Conservation (phyloP, 2,113 vertebrate genomes). For the Poicephalus gulielmi region DNA sequence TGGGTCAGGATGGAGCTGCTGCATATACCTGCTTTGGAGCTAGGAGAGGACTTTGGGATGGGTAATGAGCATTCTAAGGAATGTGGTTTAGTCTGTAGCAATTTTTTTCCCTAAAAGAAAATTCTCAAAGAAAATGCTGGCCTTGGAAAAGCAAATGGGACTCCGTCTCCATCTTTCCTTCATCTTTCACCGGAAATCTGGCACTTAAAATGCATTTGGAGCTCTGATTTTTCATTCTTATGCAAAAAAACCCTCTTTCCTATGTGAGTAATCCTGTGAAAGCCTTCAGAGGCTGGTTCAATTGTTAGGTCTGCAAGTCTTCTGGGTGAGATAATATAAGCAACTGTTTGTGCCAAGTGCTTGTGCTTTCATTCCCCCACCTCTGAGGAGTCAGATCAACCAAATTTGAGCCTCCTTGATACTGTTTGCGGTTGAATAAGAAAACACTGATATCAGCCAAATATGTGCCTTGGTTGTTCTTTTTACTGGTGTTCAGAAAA, state of each 20-base stretch:
- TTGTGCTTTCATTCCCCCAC: not conserved
- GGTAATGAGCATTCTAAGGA: not conserved
- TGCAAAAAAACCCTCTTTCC: not conserved
- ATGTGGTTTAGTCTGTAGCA: not conserved
- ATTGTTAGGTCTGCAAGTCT: not conserved
- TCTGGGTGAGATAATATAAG: not conserved
- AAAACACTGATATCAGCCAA: not conserved
- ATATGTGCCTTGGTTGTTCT: not conserved
- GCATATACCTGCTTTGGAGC: not conserved
- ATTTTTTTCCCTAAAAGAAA: not conserved
- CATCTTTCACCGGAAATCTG: not conserved
- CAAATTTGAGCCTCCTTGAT: constrained; percentile 6
- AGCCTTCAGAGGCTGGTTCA: not conserved
- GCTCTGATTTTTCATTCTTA: not conserved
- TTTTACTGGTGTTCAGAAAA: not conserved
- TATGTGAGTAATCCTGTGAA: not conserved
- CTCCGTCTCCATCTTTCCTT: not conserved
- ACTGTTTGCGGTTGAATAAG: constrained; percentile 15
- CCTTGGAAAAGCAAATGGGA: not conserved
- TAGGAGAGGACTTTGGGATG: not conserved
- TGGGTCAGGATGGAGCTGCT: not conserved
- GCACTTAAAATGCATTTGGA: not conserved
- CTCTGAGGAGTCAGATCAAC: constrained; percentile 2
- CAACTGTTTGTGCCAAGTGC: not conserved
- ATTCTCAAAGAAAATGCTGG: not conserved